Evolutionary conservation across 2,113 vertebrate species (phyloP), one percentile per base, ranked within the genome.

Genomic region (Sarotherodon lohbergeri): DNA sequence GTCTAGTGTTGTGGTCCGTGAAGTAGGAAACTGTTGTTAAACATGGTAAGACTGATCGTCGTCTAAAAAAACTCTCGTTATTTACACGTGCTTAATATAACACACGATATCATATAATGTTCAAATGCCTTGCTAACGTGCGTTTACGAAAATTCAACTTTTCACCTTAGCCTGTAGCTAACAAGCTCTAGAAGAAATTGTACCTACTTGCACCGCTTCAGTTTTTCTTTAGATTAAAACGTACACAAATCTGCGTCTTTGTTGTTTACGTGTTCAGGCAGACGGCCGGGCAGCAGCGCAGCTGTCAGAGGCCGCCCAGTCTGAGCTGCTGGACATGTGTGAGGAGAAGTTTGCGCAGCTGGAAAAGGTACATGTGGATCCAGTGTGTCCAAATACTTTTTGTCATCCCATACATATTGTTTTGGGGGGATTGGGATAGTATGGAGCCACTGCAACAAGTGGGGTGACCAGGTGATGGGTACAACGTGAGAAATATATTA

Each of bases 281-380:
- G 85, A n/a, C 3, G 39, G 56, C 3, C 63, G 24, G 29, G 27
- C 68, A 1, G 3, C 32, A 27, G 24, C 83, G 2, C 83, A 43
- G n/a, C 84, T 91, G 39, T 94, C 95, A 1, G 92, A 94, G 68
- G 87, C 85, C 9, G 92, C 95, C 12, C 88, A 90, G 32, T n/a
- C 29, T 0, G 94, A 95, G 88, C 86, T 96, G 63, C 5, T 96
- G 76, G 80, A 92, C 7, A 83, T 88, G 24, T 97, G 96, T 16
- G 95, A 96, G 91, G 73, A 94, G 5, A 95, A 96, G 86, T 96
- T 96, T 81, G 83, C 83, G n/a, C 85, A 90, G 50, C 93, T 97
- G 48, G 93, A 96, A 17, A 91, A 93, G 91, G 95, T 95, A 76
- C 46, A 6, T n/a, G 73, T 6, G 16, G 0, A 19, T 78, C 9